Evolutionary conservation across 2,888 invertebrate species (phyloP).

Genomic region (Agriopis leucophaearia): DNA sequence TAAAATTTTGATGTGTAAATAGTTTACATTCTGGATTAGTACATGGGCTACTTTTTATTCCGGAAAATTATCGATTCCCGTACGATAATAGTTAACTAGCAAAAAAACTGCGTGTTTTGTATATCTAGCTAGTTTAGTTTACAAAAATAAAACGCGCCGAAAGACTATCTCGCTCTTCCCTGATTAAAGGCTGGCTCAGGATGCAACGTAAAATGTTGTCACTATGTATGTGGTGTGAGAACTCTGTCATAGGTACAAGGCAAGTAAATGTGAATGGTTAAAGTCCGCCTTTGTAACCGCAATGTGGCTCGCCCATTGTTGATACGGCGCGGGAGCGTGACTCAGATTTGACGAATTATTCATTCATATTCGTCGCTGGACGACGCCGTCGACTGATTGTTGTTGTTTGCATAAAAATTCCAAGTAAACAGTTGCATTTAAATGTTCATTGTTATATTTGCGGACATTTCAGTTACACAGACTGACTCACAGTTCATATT

Average conservation of each 20-base stretch:
- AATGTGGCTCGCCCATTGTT: conserved; percentile 44
- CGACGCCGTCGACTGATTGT: conserved; percentile 35
- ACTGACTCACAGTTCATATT: background rate
- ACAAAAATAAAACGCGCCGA: too few species aligned
- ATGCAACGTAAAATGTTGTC: background rate
- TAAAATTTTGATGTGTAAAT: too few species aligned
- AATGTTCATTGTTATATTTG: conserved; percentile 22
- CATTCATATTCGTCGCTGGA: conserved; percentile 42
- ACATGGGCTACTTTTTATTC: too few species aligned
- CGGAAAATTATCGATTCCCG: too few species aligned
- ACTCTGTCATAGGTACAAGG: background rate
- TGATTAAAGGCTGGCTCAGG: too few species aligned
- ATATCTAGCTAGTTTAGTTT: too few species aligned
- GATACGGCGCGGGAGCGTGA: conserved; percentile 39
- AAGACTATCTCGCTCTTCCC: too few species aligned
- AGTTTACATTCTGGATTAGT: too few species aligned
- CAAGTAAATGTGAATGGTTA: conserved; percentile 29
- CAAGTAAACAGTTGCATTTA: conserved; percentile 13
- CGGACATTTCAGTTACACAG: background rate
- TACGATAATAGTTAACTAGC: too few species aligned
- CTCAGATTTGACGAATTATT: conserved; percentile 46
- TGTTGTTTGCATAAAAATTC: conserved; percentile 36
- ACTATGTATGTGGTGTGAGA: background rate
- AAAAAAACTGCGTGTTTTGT: too few species aligned
- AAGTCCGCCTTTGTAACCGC: conserved; percentile 36